A percentile compares a stretch with the other conserved stretches of the same genome.
These are phyloP conservation scores for Physella acuta DNA, from an alignment of 1,140 invertebrate genomes.

Conservation along the genomic window DNA sequence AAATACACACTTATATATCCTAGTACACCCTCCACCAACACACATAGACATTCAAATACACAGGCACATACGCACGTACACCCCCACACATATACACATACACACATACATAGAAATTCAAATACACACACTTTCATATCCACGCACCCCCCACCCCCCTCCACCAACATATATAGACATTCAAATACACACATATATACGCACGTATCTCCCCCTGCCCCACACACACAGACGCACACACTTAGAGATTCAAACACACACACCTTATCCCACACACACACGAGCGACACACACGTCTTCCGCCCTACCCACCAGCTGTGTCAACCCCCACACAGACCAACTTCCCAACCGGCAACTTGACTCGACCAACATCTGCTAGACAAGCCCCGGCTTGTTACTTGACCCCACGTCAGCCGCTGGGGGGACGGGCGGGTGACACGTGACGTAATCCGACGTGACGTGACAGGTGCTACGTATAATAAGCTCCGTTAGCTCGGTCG, in stretches of 20 bases:
- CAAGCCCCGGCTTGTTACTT: not conserved
- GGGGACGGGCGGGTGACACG: not conserved
- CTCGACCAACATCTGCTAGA: too few relatives aligned
- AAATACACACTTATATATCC: not conserved
- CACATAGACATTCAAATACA: too few relatives aligned
- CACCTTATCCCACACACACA: not conserved
- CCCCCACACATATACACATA: too few relatives aligned
- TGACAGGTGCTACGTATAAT: too few relatives aligned
- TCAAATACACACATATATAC: not conserved
- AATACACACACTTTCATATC: not conserved
- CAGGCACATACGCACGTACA: too few relatives aligned
- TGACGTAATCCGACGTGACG: too few relatives aligned
- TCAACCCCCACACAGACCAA: not conserved
- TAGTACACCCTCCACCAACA: not conserved
- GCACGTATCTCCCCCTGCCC: not conserved
- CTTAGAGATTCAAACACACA: slow-evolving; percentile 8
- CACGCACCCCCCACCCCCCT: not conserved
- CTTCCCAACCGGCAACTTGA: not conserved
- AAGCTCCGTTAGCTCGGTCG: too few relatives aligned
- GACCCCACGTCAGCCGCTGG: too few relatives aligned
- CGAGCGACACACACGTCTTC: not conserved
- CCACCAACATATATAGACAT: not conserved
- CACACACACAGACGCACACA: slow-evolving; percentile 15
- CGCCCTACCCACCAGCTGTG: not conserved
- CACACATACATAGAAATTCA: not conserved